Base-by-base conservation (phyloP, 1,140 invertebrate genomes). In the Drosophila eugracilis region DNA sequence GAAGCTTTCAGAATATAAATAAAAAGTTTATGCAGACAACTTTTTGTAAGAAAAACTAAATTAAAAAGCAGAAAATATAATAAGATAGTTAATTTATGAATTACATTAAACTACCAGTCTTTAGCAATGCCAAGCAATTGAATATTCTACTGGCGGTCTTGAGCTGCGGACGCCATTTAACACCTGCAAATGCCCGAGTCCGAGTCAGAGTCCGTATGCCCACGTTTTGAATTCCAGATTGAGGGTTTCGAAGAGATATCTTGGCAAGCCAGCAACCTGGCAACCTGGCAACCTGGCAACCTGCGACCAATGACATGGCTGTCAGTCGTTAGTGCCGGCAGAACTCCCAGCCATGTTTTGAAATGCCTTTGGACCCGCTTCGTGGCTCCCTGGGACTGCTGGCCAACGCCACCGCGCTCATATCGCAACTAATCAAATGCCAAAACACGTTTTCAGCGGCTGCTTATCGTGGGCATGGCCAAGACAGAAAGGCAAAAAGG, bases 341-440 rank as follows among this genome's bases (percentile, higher is more conserved):
- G 60, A 47, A 36, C 28, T 30, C 26, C 47, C 36, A 10, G 9
- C 30, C 44, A 41, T 34, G 21, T 28, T 66, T 63, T 4, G 7
- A 21, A 57, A 41, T 34, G 15, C 21, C 21, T 65, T 63, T 6
- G 7, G 21, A 57, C n/a, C 22, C 42, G 53, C 19, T 36, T 36
- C 22, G 22, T 26, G 21, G 45, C 15, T 36, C n/a, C 49, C 5
- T 53, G 62, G 36, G 21, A 63, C 41, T 37, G 14, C 15, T 44
- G 24, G n/a, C n/a, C n/a, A n/a, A n/a, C n/a, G n/a, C n/a, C n/a
- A n/a, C n/a, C 19, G 21, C 32, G 32, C 49, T 10, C 19, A 37
- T 65, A 30, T 63, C 67, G 62, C 81, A 71, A 81, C 70, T 77
- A 75, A 78, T 88, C 80, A 88, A 89, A 89, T 88, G 83, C 84